A percentile compares a stretch with the other conserved stretches of the same genome.
These are phyloP conservation scores for Peromyscus melanophrys DNA, from an alignment of 2,797 vertebrate genomes.

Conservation along the genomic window DNA sequence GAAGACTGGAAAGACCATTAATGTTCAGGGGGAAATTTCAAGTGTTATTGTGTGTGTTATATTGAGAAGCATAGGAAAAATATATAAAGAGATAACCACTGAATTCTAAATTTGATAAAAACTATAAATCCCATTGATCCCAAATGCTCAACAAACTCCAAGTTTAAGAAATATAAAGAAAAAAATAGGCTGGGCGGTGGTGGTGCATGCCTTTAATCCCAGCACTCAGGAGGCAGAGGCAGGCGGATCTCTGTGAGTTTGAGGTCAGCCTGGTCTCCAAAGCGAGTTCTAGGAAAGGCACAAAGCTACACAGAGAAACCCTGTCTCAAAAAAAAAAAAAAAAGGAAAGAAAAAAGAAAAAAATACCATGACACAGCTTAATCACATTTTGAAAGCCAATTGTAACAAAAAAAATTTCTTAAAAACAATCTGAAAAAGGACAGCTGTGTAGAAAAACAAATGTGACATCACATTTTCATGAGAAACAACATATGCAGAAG, in stretches of 20 bases:
- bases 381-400: background rate
- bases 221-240: no score
- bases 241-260: no score
- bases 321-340: no score
- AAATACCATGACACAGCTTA: background rate
- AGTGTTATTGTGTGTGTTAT: background rate
- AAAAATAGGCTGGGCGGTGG: no score
- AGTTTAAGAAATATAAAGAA: background rate
- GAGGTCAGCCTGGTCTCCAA: no score
- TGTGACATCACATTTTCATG: background rate
- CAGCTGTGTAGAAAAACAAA: conserved; percentile 21
- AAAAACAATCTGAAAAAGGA: conserved; percentile 10
- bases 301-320: no score
- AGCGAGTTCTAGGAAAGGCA: no score
- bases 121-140: background rate
- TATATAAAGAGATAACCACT: conserved; percentile 23
- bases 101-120: conserved; percentile 18
- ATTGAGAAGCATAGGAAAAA: background rate
- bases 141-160: background rate
- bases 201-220: no score
- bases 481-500: conserved; percentile 12
- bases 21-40: background rate
- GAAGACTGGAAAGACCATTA: background rate
- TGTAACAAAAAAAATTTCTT: background rate
- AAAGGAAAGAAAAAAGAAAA: background rate